phyloP scores from a whole-genome alignment of 2,113 vertebrate species.

The Lamprotornis superbus region DNA sequence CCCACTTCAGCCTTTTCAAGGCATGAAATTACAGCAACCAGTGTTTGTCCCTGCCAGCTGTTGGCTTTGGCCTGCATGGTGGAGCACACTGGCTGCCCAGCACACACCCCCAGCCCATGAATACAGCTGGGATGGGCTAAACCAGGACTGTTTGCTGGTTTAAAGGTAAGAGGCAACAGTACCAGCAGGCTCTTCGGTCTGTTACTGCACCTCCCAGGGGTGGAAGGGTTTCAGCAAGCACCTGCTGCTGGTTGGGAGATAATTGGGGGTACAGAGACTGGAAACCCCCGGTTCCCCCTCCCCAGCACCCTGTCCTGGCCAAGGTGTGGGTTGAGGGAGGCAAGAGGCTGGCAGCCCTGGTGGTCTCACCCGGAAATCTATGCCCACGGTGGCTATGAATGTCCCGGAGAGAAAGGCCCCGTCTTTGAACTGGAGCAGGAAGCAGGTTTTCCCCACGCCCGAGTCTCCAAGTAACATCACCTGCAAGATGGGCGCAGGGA shows the following conservation, averaged over 20 bases:
- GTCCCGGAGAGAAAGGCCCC: constrained; percentile 93
- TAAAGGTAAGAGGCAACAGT: background rate
- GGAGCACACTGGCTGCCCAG: accelerated
- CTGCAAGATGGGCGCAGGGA: constrained; percentile 70
- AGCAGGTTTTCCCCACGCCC: constrained; percentile 96
- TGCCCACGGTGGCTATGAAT: constrained; percentile 98
- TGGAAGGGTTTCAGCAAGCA: background rate
- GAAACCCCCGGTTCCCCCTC: accelerated
- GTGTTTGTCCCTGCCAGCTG: accelerated
- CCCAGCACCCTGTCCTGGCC: background rate
- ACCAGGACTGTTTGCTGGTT: background rate
- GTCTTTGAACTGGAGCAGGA: constrained; percentile 96
- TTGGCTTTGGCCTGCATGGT: background rate
- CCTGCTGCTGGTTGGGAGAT: background rate
- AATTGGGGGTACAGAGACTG: background rate
- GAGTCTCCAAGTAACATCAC: constrained; percentile 99
- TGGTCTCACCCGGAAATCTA: constrained; percentile 98
- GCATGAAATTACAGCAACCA: background rate
- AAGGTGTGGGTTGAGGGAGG: background rate
- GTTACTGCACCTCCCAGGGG: background rate
- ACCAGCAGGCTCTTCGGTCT: accelerated
- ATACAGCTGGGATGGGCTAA: background rate
- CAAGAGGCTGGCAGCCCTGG: background rate
- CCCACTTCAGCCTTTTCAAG: background rate
- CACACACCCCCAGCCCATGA: accelerated